Conservation (phyloP, 2,113 vertebrate genomes). For the Jaculus jaculus region DNA sequence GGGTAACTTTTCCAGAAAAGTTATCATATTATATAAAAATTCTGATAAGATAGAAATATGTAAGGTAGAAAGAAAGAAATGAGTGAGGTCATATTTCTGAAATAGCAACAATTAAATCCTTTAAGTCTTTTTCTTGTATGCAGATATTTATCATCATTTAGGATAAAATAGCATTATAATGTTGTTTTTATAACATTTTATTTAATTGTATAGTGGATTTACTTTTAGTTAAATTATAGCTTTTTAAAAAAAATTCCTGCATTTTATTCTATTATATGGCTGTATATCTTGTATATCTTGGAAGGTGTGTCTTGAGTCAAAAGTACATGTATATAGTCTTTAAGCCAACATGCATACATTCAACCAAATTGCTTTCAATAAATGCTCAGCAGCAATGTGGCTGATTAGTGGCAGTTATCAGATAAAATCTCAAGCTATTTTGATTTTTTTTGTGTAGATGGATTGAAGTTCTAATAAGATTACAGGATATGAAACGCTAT, state of each 20-base stretch:
- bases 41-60: not conserved
- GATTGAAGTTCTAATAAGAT: not conserved
- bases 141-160: constrained; percentile 26
- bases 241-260: not conserved
- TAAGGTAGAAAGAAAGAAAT: not conserved
- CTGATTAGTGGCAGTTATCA: not conserved
- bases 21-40: not conserved
- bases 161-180: not conserved
- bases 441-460: not conserved
- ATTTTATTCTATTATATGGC: not conserved
- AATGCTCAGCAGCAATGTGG: not conserved
- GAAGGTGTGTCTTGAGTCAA: not conserved
- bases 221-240: not conserved
- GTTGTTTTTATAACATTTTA: not conserved
- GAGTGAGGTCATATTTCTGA: not conserved
- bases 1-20: not conserved
- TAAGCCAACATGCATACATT: not conserved
- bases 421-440: not conserved
- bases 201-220: constrained; percentile 10
- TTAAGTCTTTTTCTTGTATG: not conserved
- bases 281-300: not conserved
- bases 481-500: not conserved
- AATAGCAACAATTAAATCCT: not conserved
- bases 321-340: not conserved
- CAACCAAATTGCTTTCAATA: not conserved